Conservation (phyloP, 2,888 invertebrate genomes). For the Melieria crassipennis region DNA sequence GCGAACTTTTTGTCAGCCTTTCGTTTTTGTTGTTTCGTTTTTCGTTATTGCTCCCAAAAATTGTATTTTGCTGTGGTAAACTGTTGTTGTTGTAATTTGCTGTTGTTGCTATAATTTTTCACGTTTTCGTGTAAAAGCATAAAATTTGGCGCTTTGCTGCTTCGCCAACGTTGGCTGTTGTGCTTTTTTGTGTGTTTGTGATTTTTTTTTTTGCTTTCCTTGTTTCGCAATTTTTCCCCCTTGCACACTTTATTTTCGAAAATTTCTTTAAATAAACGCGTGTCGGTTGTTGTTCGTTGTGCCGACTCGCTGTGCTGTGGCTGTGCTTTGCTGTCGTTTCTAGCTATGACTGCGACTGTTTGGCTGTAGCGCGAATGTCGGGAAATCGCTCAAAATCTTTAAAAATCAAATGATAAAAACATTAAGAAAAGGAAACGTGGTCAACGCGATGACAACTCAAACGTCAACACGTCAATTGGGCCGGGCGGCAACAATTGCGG, state of each 20-base stretch:
- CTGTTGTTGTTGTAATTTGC: background rate
- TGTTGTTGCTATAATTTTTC: background rate
- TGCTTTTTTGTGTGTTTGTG: slow-evolving; percentile 6
- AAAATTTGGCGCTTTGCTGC: background rate
- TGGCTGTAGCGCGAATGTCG: background rate
- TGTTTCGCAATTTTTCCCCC: slow-evolving; percentile 10
- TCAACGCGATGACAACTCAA: too few relatives aligned
- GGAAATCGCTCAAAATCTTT: background rate
- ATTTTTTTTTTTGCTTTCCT: background rate
- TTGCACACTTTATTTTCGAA: slow-evolving; percentile 31
- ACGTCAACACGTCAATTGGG: too few relatives aligned
- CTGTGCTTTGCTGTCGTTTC: background rate
- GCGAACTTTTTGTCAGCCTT: too few relatives aligned
- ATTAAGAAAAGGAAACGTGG: background rate
- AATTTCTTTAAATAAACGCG: slow-evolving; percentile 31
- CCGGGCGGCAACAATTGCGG: background rate
- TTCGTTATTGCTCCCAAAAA: too few relatives aligned
- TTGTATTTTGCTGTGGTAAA: too few relatives aligned
- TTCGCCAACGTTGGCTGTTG: background rate
- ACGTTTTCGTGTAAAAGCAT: background rate
- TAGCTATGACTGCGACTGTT: background rate
- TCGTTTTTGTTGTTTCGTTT: too few relatives aligned
- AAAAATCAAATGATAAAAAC: background rate
- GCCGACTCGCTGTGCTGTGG: background rate
- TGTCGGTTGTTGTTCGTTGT: background rate